A percentile compares a stretch with the other conserved stretches of the same genome.
phyloP scores from a whole-genome alignment of 2,888 invertebrate genomes.

The Boloria euphrosyne region DNA sequence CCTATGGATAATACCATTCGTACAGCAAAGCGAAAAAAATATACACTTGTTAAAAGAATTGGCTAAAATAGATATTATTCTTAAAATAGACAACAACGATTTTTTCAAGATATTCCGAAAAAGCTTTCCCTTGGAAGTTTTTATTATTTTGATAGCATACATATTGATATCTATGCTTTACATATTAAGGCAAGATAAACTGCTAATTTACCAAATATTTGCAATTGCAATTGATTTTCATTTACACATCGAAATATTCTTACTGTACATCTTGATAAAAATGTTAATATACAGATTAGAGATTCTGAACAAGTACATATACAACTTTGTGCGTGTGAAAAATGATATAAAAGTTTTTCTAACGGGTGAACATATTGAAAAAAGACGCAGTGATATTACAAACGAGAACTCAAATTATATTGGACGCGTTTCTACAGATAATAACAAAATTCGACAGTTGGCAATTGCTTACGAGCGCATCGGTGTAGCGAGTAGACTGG shows the following conservation, averaged over 20 bases:
- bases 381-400: background rate
- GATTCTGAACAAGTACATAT: background rate
- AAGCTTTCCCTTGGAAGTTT: background rate
- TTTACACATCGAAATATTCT: background rate
- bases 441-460: slow-evolving; percentile 8
- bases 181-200: background rate
- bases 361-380: background rate
- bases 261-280: slow-evolving; percentile 4
- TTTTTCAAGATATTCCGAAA: background rate
- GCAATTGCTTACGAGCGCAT: slow-evolving; percentile 41
- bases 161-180: background rate
- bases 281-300: slow-evolving; percentile 1
- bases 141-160: background rate
- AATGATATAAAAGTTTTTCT: too few relatives aligned
- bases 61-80: background rate
- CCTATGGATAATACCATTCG: background rate
- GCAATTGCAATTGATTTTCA: slow-evolving; percentile 1
- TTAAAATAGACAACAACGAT: background rate
- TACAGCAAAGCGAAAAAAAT: slow-evolving; percentile 1
- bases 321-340: background rate
- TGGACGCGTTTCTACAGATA: background rate
- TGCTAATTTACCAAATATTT: slow-evolving; percentile 6
- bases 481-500: slow-evolving; percentile 47
- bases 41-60: background rate
- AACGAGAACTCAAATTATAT: background rate